Percentiles rank a stretch among this genome's conserved stretches.
phyloP scores from a whole-genome alignment of 1,140 invertebrate genomes.

The Sminthurinus signatus region DNA sequence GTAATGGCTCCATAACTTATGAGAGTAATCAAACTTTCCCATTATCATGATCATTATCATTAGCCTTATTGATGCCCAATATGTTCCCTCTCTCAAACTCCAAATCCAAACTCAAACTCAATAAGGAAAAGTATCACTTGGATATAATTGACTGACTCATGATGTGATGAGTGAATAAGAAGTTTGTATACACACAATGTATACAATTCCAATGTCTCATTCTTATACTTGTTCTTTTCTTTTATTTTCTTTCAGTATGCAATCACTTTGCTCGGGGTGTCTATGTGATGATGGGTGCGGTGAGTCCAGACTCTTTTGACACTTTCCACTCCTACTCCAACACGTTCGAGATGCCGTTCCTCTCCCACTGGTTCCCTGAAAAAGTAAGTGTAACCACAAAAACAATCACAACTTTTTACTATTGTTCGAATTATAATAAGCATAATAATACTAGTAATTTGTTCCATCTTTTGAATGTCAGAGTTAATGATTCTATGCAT shows the following conservation, averaged over 20 bases:
- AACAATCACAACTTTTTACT: too few relatives aligned
- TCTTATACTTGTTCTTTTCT: conserved; percentile 46
- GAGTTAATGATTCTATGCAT: too few relatives aligned
- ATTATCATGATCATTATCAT: conserved; percentile 41
- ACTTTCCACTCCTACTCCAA: conserved; percentile 91
- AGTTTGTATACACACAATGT: background rate
- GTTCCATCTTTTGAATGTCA: too few relatives aligned
- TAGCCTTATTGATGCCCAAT: too few relatives aligned
- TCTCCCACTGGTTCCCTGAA: conserved; percentile 87
- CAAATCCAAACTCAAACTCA: too few relatives aligned
- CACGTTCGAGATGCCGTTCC: conserved; percentile 92
- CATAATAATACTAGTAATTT: too few relatives aligned
- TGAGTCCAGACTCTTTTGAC: conserved; percentile 85
- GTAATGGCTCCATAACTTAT: conserved; percentile 34
- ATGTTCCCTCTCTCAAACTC: too few relatives aligned
- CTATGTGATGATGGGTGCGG: conserved; percentile 81
- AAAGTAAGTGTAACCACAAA: conserved; percentile 64
- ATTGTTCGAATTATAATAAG: too few relatives aligned
- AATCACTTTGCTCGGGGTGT: conserved; percentile 83
- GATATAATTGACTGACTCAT: too few relatives aligned
- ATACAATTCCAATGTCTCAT: background rate
- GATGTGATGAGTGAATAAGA: background rate
- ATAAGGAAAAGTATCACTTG: too few relatives aligned
- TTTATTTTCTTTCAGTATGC: conserved; percentile 67
- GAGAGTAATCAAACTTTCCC: conserved; percentile 38